Evolutionary conservation across 1,140 invertebrate species (phyloP).

Genomic region (Oreohelix idahoensis): DNA sequence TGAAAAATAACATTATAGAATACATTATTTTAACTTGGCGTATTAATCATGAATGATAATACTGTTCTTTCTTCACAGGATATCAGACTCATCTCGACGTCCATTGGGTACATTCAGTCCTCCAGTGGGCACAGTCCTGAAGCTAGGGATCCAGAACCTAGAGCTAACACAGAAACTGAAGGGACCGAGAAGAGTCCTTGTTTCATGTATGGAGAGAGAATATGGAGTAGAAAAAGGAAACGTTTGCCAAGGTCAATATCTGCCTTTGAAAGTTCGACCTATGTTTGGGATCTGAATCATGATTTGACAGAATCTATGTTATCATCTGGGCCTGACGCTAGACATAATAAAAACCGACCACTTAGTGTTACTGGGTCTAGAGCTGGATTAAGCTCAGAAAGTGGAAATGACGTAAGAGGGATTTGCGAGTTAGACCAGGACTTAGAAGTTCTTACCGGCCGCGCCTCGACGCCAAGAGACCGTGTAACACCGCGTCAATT

Average conservation of each 20-base stretch:
- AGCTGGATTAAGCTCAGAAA: too few species aligned
- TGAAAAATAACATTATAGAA: too few species aligned
- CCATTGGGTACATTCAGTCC: constrained; percentile 58
- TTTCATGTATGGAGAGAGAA: constrained; percentile 62
- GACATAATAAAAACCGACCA: background rate
- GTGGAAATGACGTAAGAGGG: background rate
- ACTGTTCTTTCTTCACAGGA: constrained; percentile 45
- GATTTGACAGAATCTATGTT: background rate
- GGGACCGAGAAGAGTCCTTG: constrained; percentile 29
- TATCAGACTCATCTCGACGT: constrained; percentile 57
- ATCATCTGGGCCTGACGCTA: background rate
- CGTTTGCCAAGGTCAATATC: constrained; percentile 53
- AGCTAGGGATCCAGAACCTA: constrained; percentile 42
- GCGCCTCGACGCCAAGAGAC: constrained; percentile 27
- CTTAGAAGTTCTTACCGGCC: constrained; percentile 11
- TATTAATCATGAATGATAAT: too few species aligned
- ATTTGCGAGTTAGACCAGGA: background rate
- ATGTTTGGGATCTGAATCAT: background rate
- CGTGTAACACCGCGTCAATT: constrained; percentile 32
- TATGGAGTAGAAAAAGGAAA: constrained; percentile 54
- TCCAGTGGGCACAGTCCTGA: constrained; percentile 61
- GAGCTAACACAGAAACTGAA: background rate
- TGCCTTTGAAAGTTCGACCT: constrained; percentile 24
- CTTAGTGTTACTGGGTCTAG: background rate
- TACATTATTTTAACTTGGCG: too few species aligned